phyloP scores from a whole-genome alignment of 2,113 vertebrate genomes.

The Gambusia holbrooki region DNA sequence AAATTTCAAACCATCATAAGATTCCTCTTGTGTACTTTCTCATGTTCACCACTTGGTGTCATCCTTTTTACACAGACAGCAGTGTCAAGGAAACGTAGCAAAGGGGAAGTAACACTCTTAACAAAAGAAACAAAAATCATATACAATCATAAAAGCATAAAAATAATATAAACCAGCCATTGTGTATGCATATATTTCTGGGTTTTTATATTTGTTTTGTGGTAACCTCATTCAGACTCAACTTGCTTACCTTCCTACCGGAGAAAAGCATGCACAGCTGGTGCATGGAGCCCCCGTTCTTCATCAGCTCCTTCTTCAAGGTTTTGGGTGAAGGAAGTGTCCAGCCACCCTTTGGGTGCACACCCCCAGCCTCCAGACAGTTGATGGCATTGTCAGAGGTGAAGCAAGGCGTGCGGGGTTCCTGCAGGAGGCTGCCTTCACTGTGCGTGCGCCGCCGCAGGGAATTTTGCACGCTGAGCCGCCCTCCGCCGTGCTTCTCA shows the following conservation, averaged over 20 bases:
- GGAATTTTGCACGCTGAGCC: constrained; percentile 88
- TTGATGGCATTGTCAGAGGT: constrained; percentile 93
- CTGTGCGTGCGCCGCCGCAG: constrained; percentile 94
- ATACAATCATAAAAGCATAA: too few species aligned
- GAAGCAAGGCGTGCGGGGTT: constrained; percentile 87
- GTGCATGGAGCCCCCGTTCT: constrained; percentile 93
- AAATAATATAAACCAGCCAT: neutral
- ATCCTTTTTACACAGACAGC: constrained; percentile 35
- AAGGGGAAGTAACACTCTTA: neutral
- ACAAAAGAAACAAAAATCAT: neutral
- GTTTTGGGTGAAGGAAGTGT: constrained; percentile 90
- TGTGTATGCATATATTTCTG: neutral
- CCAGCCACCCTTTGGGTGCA: constrained; percentile 78
- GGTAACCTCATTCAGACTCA: neutral
- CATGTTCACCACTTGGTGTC: constrained; percentile 66
- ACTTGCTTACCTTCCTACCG: constrained; percentile 87
- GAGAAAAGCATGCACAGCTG: constrained; percentile 93
- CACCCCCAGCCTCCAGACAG: constrained; percentile 80
- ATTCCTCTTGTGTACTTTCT: constrained; percentile 33
- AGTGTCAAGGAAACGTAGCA: neutral
- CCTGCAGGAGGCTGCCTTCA: constrained; percentile 94
- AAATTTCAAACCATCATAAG: neutral
- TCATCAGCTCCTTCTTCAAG: constrained; percentile 92
- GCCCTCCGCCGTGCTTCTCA: constrained; percentile 82
- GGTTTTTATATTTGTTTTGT: neutral